Base-by-base conservation (phyloP, 2,113 vertebrate species). In the Rousettus leschenaultii region DNA sequence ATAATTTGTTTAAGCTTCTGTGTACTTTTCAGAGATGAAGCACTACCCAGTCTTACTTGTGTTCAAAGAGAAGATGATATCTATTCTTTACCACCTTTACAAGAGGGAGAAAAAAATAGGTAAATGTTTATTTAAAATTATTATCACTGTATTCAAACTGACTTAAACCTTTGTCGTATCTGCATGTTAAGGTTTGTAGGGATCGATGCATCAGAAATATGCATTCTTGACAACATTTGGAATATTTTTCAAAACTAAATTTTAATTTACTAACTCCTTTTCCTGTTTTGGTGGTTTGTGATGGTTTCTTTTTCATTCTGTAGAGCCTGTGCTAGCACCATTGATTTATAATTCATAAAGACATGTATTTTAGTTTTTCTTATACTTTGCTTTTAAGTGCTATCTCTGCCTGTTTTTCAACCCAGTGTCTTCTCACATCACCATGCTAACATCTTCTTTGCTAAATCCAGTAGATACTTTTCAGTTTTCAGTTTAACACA, bases 61-160 rank as follows among this genome's bases (percentile, higher is more conserved):
- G 99, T 99, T 96, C 98, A 88, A 86, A 99, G 99, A 98, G 98
- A 98, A 75, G 99, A 99, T 75, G 99, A 99, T 96, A 98, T 99
- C 38, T 99, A 99, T 61, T 97, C 98, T 79, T 98, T 99, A 10
- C 99, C 99, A 18, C 97, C 99, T 63, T 98, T 99, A 96, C 98
- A 99, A 94, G 96, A 99, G 28, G 98, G 98, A 91, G 98, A 99
- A 40, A 98, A 98, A 96, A 99, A 99, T 70, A 99, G 99, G 99
- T 99, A 96, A 97, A 95, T 94, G 73, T 48, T 90, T 86, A 6
- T 51, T 75, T 57, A 45, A 82, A 78, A 93, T 51, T 84, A 35
- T 84, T 66, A 21, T 38, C 26, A 66, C 26, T 33, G 1, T 68
- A 30, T 66, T 91, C 35, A 40, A 55, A 71, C 55, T 79, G 26